Conservation (phyloP, 2,797 vertebrate genomes). For the Siniperca obscura region DNA sequence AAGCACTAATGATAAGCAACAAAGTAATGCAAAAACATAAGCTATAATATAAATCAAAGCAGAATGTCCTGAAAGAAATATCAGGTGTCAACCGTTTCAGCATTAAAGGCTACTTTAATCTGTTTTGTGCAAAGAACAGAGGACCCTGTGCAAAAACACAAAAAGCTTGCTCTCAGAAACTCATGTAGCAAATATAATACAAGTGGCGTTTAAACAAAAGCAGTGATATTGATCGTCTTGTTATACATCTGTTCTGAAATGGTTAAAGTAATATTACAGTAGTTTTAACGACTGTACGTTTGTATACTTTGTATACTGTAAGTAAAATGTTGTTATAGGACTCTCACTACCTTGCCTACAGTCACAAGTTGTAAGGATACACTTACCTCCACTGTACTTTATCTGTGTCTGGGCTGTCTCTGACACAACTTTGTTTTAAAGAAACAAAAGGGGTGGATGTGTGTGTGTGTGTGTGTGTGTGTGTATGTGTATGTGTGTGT, state of each 20-base stretch:
- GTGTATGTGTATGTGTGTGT: background rate
- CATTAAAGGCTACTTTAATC: no score
- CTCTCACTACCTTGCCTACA: background rate
- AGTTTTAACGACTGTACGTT: background rate
- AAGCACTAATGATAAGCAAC: no score
- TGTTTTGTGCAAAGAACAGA: no score
- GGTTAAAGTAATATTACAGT: no score
- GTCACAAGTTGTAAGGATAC: background rate
- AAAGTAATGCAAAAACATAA: no score
- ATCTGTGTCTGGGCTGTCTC: constrained; percentile 37
- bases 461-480: constrained; percentile 12
- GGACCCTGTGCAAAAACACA: no score
- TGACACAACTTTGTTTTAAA: constrained; percentile 46
- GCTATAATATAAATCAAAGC: no score
- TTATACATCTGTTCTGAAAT: background rate
- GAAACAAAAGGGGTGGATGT: constrained; percentile 33
- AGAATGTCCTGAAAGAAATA: no score
- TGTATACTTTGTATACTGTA: background rate
- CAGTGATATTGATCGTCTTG: background rate
- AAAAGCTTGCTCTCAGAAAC: no score
- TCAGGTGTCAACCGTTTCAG: no score
- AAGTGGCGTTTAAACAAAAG: background rate
- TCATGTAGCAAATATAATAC: no score
- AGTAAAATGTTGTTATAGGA: background rate
- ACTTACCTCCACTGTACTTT: constrained; percentile 22